These are phyloP conservation scores for Drosophila rhopaloa DNA, from an alignment of 1,140 invertebrate genomes.

Conservation along the genomic window DNA sequence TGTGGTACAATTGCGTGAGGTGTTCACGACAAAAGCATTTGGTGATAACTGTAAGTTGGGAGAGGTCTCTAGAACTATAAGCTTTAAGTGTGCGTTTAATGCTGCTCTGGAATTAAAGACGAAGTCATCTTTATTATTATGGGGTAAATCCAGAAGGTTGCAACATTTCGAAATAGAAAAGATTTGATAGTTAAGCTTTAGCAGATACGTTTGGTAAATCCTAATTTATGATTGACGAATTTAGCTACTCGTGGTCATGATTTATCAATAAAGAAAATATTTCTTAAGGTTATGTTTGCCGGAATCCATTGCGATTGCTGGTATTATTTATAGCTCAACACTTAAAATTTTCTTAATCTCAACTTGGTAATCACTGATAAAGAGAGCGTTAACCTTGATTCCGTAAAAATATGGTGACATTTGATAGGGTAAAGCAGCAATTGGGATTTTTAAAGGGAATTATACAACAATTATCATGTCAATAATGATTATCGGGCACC, in stretches of 20 bases:
- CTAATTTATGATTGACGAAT: background rate
- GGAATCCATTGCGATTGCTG: background rate
- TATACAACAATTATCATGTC: background rate
- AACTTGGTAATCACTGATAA: background rate
- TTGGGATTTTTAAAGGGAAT: background rate
- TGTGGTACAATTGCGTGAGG: slow-evolving; percentile 95
- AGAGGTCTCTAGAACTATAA: background rate
- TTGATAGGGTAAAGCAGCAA: background rate
- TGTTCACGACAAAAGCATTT: slow-evolving; percentile 98
- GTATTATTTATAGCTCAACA: background rate
- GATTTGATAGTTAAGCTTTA: too few relatives aligned
- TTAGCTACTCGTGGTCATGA: too few relatives aligned
- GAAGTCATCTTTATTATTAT: background rate
- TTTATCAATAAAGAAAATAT: background rate
- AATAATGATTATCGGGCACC: slow-evolving; percentile 9
- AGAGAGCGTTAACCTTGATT: slow-evolving; percentile 3
- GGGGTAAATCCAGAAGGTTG: background rate
- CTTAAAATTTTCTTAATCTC: background rate
- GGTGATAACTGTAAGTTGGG: slow-evolving; percentile 95
- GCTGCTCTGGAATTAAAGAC: slow-evolving; percentile 7
- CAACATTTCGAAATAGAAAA: too few relatives aligned
- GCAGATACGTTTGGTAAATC: background rate
- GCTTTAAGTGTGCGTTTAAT: background rate
- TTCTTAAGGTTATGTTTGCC: background rate
- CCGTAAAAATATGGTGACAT: background rate